phyloP scores from a whole-genome alignment of 2,888 invertebrate genomes.

The Anthoptus insignis region DNA sequence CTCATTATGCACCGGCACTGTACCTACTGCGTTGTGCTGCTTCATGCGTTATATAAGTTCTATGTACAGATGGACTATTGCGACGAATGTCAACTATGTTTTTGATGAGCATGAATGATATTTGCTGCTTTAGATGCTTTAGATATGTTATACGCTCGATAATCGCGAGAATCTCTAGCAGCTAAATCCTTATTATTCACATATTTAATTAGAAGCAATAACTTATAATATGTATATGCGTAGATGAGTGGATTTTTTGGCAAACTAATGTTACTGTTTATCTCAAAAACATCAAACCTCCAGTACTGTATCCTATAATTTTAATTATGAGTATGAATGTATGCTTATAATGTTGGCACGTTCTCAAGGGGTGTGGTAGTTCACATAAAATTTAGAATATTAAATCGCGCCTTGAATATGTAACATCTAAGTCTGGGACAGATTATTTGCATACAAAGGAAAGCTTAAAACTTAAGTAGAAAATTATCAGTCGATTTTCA shows the following conservation, averaged over 20 bases:
- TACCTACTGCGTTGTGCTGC: slow-evolving; percentile 12
- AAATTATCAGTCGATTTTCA: slow-evolving; percentile 26
- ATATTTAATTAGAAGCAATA: too few relatives aligned
- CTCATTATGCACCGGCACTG: slow-evolving; percentile 35
- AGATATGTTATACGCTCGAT: too few relatives aligned
- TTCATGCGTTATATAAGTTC: slow-evolving; percentile 9
- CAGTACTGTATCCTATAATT: too few relatives aligned
- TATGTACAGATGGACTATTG: background rate
- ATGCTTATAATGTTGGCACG: background rate
- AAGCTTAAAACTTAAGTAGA: slow-evolving; percentile 25
- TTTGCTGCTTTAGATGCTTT: too few relatives aligned
- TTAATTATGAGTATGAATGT: too few relatives aligned
- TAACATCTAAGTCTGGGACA: slow-evolving; percentile 24
- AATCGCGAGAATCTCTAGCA: too few relatives aligned
- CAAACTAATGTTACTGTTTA: too few relatives aligned
- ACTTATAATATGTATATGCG: too few relatives aligned
- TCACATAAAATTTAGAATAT: slow-evolving; percentile 20
- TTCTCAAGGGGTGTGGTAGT: background rate
- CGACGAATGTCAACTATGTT: background rate
- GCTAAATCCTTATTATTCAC: too few relatives aligned
- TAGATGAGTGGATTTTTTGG: too few relatives aligned
- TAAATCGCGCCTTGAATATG: slow-evolving; percentile 21
- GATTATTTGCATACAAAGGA: slow-evolving; percentile 35
- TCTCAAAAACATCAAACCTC: too few relatives aligned
- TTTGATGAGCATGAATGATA: too few relatives aligned